These are phyloP conservation scores for Pachypanchax playfairii DNA, from an alignment of 2,113 vertebrate genomes.

Conservation along the genomic window DNA sequence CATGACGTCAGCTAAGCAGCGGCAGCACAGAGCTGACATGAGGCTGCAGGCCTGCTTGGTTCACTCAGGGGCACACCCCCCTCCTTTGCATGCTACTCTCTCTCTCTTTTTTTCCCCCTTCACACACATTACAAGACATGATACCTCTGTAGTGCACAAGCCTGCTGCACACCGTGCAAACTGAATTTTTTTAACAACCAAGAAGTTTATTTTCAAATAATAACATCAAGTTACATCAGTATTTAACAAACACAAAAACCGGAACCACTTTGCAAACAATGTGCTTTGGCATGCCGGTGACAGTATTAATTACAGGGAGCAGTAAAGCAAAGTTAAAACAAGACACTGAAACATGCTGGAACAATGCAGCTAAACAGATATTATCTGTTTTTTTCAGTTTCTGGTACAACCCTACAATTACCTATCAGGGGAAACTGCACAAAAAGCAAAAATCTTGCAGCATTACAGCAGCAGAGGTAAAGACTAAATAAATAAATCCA, in stretches of 20 bases:
- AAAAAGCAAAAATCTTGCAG: too few relatives aligned
- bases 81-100: conserved; percentile 13
- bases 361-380: too few relatives aligned
- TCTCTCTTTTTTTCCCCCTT: not conserved
- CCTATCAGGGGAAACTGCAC: too few relatives aligned
- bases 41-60: conserved; percentile 62
- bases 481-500: too few relatives aligned
- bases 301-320: too few relatives aligned
- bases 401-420: too few relatives aligned
- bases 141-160: conserved; percentile 20
- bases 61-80: conserved; percentile 52
- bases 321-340: too few relatives aligned
- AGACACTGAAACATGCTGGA: too few relatives aligned
- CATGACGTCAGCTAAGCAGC: conserved; percentile 71
- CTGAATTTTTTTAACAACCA: conserved; percentile 28
- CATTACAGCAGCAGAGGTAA: too few relatives aligned
- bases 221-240: conserved; percentile 5
- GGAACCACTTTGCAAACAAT: conserved; percentile 18
- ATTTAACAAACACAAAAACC: not conserved
- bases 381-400: too few relatives aligned
- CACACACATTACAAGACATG: not conserved
- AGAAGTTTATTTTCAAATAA: conserved; percentile 6
- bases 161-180: conserved; percentile 39
- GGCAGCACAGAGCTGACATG: conserved; percentile 56
- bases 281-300: too few relatives aligned